These are phyloP conservation scores for Casuarius casuarius DNA, from an alignment of 2,113 vertebrate species.

Conservation along the genomic window DNA sequence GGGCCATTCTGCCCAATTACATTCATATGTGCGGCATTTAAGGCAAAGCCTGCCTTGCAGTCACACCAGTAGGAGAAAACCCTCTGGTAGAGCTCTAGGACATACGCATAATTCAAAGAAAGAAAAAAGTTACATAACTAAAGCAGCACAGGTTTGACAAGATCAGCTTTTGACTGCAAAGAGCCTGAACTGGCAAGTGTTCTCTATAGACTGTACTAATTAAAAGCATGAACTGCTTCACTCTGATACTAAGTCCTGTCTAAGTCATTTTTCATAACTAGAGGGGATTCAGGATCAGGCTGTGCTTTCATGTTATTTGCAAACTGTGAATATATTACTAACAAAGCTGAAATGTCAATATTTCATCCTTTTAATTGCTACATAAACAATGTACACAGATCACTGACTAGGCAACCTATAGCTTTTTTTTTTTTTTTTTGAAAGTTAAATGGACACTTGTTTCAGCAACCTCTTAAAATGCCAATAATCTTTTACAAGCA, in stretches of 20 bases:
- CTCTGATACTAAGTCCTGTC: not conserved
- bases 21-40: not conserved
- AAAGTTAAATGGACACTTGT: not conserved
- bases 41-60: not conserved
- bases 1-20: not conserved
- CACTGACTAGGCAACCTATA: too few species aligned
- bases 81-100: not conserved
- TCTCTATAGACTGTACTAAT: not conserved
- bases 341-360: not conserved
- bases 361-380: constrained; percentile 11
- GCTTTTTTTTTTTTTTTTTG: not conserved
- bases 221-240: not conserved
- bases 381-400: not conserved
- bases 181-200: not conserved
- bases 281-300: not conserved
- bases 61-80: not conserved
- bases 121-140: not conserved
- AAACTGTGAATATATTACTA: not conserved
- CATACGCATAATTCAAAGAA: not conserved
- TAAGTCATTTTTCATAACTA: constrained; percentile 26
- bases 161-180: not conserved
- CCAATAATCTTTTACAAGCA: not conserved
- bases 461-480: not conserved
- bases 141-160: not conserved
- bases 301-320: not conserved